phyloP scores from a whole-genome alignment of 2,888 invertebrate genomes.

The Brenthis ino region DNA sequence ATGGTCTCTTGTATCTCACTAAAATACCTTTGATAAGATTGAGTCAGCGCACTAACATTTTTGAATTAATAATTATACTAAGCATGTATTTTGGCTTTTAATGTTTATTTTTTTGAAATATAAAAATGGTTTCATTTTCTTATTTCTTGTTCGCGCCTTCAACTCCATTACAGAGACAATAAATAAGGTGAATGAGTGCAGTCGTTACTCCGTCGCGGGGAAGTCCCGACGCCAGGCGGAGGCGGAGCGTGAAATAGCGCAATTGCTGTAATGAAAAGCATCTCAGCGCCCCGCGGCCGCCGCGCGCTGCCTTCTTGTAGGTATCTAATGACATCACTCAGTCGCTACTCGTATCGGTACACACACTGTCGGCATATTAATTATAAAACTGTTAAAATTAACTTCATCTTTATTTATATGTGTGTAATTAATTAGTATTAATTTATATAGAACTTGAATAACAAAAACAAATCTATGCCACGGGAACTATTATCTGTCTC shows the following conservation, averaged over 20 bases:
- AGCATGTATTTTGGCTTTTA: too few species aligned
- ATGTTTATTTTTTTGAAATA: not conserved
- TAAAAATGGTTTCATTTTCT: not conserved
- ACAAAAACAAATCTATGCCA: too few species aligned
- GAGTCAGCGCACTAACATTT: too few species aligned
- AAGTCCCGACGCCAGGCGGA: constrained; percentile 17
- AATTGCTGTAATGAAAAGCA: constrained; percentile 70
- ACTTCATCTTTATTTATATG: too few species aligned
- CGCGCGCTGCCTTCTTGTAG: constrained; percentile 7
- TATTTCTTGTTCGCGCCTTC: constrained; percentile 1
- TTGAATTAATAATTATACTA: too few species aligned
- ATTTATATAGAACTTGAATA: too few species aligned
- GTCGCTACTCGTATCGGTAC: not conserved
- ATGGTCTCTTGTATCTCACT: too few species aligned
- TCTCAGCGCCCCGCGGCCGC: constrained; percentile 9
- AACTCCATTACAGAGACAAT: constrained; percentile 28
- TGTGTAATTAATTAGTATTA: too few species aligned
- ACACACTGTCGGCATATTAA: too few species aligned
- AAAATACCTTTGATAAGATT: too few species aligned
- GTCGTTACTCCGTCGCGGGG: not conserved
- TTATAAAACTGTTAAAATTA: too few species aligned
- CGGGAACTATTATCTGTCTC: too few species aligned
- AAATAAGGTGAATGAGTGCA: constrained; percentile 22
- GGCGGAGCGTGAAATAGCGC: constrained; percentile 50
- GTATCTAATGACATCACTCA: constrained; percentile 1